A percentile compares a stretch with the other conserved stretches of the same genome.
These are phyloP conservation scores for Amblyjoppa fuscipennis DNA, from an alignment of 2,888 invertebrate genomes.

Conservation along the genomic window DNA sequence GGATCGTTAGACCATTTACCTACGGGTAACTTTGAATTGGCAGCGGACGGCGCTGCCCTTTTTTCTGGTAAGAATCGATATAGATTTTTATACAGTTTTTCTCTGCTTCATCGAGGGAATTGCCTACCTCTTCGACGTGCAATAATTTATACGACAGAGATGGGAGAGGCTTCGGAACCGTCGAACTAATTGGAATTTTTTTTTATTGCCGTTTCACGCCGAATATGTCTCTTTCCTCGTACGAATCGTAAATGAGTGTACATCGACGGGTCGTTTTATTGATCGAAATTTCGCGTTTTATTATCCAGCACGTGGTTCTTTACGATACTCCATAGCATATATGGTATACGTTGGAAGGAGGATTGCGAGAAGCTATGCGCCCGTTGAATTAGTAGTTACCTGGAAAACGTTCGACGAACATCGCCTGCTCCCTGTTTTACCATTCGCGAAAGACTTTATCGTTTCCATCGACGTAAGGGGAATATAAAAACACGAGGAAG, in stretches of 20 bases:
- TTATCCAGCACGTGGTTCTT: constrained; percentile 51
- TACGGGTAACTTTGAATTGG: neutral
- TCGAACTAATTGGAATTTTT: constrained; percentile 29
- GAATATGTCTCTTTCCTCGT: neutral
- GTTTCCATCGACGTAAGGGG: constrained; percentile 65
- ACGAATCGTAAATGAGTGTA: constrained; percentile 12
- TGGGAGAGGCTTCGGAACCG: neutral
- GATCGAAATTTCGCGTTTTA: constrained; percentile 56
- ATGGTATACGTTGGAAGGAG: constrained; percentile 24
- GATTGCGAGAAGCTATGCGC: constrained; percentile 47
- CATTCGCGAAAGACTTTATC: constrained; percentile 67
- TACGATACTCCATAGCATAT: constrained; percentile 31
- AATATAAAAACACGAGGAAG: constrained; percentile 53
- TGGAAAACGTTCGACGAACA: constrained; percentile 58
- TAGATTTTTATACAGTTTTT: neutral
- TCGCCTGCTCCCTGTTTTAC: constrained; percentile 54
- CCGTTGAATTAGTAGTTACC: constrained; percentile 67
- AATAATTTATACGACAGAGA: neutral
- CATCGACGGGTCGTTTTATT: constrained; percentile 48
- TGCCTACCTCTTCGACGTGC: neutral
- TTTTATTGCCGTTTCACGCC: constrained; percentile 3
- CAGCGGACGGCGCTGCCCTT: neutral
- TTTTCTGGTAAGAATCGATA: neutral
- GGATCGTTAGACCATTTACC: neutral
- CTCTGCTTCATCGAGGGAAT: no score